A percentile compares a stretch with the other conserved stretches of the same genome.
phyloP scores from a whole-genome alignment of 2,888 invertebrate species.

The Chaitophorus viminalis region DNA sequence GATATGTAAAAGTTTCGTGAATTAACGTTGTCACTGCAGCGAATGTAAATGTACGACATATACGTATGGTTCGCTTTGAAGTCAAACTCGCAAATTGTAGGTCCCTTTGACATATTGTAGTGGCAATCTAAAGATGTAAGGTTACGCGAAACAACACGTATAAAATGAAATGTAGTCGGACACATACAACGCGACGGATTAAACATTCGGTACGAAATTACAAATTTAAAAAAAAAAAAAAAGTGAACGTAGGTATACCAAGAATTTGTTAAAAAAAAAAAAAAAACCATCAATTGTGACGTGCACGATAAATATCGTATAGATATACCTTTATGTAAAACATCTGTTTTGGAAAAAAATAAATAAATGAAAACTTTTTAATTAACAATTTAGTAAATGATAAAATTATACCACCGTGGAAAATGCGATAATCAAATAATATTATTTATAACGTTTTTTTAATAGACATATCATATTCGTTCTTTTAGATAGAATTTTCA shows the following conservation, averaged over 20 bases:
- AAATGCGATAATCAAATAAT: neutral
- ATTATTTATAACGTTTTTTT: neutral
- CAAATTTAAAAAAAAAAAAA: neutral
- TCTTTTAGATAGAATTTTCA: neutral
- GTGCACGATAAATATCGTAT: neutral
- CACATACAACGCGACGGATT: neutral
- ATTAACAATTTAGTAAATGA: neutral
- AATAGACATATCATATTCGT: neutral
- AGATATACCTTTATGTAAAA: neutral
- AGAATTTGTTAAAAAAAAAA: neutral
- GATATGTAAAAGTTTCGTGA: neutral
- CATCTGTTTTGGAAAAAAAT: neutral
- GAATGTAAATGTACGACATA: no score
- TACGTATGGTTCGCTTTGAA: no score
- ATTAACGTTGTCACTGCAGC: neutral
- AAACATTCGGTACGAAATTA: neutral
- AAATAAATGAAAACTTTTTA: neutral
- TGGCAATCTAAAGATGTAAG: neutral
- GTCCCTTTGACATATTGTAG: no score
- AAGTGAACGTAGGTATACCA: neutral
- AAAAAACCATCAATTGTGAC: neutral
- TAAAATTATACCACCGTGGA: neutral
- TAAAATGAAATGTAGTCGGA: slow-evolving; percentile 22
- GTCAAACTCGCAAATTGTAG: no score
- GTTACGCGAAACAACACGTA: neutral